A percentile compares a stretch with the other conserved stretches of the same genome.
Evolutionary conservation across 2,113 vertebrate species (phyloP).

Genomic region (human (Homo sapiens)): GRCh38 chr14:26506001-26506500

Average conservation of each 20-base stretch:
- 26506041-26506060: conserved; percentile 14
- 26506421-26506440: neutral
- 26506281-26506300: neutral
- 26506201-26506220: neutral
- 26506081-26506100: neutral
- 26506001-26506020: neutral
- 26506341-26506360: neutral
- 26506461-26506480: conserved; percentile 28
- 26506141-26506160: conserved; percentile 13
- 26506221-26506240: neutral
- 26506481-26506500: neutral
- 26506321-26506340: neutral
- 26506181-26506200: neutral
- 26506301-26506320: neutral
- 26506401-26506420: neutral
- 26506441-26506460: neutral
- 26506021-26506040: neutral
- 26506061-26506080: neutral
- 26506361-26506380: neutral
- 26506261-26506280: neutral
- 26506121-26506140: neutral
- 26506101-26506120: neutral
- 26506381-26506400: neutral
- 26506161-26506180: conserved; percentile 13
- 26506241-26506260: conserved; percentile 10